Evolutionary conservation across 2,888 invertebrate genomes (phyloP).

Genomic region (Epirrhoe tristata): DNA sequence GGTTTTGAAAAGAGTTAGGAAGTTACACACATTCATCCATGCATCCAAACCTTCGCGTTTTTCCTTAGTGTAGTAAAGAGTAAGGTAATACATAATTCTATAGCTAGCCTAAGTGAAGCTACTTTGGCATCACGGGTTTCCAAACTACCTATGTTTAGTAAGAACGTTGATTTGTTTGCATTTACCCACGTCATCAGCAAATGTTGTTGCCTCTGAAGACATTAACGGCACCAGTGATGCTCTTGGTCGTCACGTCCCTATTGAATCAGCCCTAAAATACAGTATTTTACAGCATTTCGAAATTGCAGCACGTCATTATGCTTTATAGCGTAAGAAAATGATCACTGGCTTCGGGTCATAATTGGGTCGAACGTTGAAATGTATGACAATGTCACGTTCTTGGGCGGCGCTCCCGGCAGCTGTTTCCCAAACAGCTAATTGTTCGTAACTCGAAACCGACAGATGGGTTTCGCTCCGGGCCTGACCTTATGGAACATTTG

Average conservation of each 20-base stretch:
- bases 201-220: conserved; percentile 5
- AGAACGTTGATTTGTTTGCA: conserved; percentile 5
- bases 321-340: conserved; percentile 40
- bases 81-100: neutral
- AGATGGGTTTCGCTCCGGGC: conserved; percentile 56
- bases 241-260: neutral
- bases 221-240: neutral
- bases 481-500: conserved; percentile 63
- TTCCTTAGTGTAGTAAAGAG: neutral
- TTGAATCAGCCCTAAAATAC: neutral
- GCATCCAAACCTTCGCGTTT: too few relatives aligned
- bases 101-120: neutral
- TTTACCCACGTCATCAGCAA: conserved; percentile 2
- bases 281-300: neutral
- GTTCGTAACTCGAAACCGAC: conserved; percentile 67
- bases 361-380: conserved; percentile 28
- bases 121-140: neutral
- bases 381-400: conserved; percentile 41
- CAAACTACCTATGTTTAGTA: neutral
- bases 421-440: conserved; percentile 70
- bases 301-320: neutral
- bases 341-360: conserved; percentile 19
- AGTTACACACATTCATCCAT: too few relatives aligned
- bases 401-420: conserved; percentile 59
- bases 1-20: neutral